Base-by-base conservation (phyloP, 1,140 invertebrate genomes). In the Bombyx mandarina region DNA sequence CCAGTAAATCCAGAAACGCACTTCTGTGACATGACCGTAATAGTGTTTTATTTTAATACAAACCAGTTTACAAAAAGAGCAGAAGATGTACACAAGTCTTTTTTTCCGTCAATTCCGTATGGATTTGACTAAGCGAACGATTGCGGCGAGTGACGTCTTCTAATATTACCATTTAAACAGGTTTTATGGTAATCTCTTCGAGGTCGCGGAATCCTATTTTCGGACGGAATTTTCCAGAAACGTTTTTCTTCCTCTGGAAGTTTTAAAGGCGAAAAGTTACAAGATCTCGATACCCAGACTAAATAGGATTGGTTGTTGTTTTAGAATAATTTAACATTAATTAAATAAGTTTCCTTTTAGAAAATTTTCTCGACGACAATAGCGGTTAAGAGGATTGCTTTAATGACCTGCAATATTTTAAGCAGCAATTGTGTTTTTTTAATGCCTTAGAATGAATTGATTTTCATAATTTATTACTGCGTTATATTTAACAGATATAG, bases 91-190 rank as follows among this genome's bases (percentile, higher is more conserved):
- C 45, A 47, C 52, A 53, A 53, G 12, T 44, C 45, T 26, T 35
- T 51, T 26, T 51, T 8, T 8, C 6, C 42, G 26, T 8, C 52
- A 44, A 43, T n/a, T 35, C 8, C 6, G 70, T 65, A 72, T 71
- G 74, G 77, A 79, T 78, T 76, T 74, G 65, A 66, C 64, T 67
- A 69, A 73, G 71, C 69, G 71, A 60, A 70, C 62, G 73, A 69
- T 68, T 71, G 78, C 68, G 79, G 72, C 74, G 74, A 75, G 71
- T 82, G 79, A 80, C 74, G 69, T 80, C 72, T 82, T 75, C 83
- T 82, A 86, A 83, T 86, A 86, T 86, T 86, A 86, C 79, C 83
- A 86, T 86, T 86, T 86, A 86, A 86, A 86, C 82, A 86, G 85
- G 82, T 86, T 86, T 86, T 86, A 86, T 86, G 82, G 82, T 82